Evolutionary conservation across 2,888 invertebrate genomes (phyloP).

Genomic region (Pollenia labialis): DNA sequence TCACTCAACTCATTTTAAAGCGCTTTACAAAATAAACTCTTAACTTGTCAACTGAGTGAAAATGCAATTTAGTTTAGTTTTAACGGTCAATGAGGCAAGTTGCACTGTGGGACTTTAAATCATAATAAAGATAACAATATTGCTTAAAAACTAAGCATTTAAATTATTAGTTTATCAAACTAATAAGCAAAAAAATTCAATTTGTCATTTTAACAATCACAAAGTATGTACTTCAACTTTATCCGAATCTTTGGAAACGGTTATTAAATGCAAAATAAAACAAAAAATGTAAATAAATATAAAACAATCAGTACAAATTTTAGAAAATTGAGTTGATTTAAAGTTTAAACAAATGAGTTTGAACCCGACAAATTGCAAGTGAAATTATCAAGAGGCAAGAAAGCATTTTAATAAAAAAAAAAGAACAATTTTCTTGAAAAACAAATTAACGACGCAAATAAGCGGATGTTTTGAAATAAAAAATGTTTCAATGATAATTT

Average conservation of each 20-base stretch:
- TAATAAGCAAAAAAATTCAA: conserved; percentile 31
- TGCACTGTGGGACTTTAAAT: conserved; percentile 3
- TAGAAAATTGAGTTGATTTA: conserved; percentile 10
- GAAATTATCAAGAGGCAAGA: not conserved
- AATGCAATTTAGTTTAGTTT: conserved; percentile 64
- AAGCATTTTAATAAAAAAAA: conserved; percentile 9
- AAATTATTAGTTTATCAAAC: conserved; percentile 37
- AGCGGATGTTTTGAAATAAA: not conserved
- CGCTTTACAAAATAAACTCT: conserved; percentile 26
- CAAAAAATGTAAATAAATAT: conserved; percentile 26
- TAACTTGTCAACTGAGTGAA: conserved; percentile 6
- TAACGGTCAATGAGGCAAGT: conserved; percentile 47
- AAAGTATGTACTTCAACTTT: conserved; percentile 53
- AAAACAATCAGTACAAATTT: conserved; percentile 20
- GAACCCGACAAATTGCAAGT: not conserved
- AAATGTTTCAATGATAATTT: conserved; percentile 29
- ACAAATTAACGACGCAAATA: conserved; percentile 14
- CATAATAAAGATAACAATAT: conserved; percentile 8
- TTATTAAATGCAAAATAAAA: conserved; percentile 27
- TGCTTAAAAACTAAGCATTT: conserved; percentile 10
- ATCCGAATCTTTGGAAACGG: conserved; percentile 37
- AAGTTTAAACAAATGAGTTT: conserved; percentile 40
- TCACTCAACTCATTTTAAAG: conserved; percentile 39
- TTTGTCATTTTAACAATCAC: conserved; percentile 14
- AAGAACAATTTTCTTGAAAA: not conserved